These are phyloP conservation scores for Sericinus montela DNA, from an alignment of 2,888 invertebrate species.

Conservation along the genomic window DNA sequence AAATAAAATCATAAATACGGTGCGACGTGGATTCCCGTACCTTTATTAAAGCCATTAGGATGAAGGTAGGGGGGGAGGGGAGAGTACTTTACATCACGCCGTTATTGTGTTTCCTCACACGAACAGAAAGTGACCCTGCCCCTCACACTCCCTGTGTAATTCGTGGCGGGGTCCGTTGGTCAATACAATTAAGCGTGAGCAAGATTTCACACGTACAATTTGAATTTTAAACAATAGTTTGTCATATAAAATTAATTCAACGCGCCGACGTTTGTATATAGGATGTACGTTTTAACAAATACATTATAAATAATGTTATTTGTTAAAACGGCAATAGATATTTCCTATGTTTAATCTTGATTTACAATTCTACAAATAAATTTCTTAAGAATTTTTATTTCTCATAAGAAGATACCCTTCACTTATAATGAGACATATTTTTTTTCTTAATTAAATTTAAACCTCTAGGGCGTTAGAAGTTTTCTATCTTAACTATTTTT, in stretches of 20 bases:
- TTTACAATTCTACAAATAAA: too few species aligned
- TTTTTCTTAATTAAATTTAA: too few species aligned
- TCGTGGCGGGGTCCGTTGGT: conserved; percentile 52
- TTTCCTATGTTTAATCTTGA: too few species aligned
- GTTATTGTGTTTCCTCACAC: conserved; percentile 64
- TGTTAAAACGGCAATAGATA: too few species aligned
- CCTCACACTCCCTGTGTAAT: conserved; percentile 33
- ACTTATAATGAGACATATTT: too few species aligned
- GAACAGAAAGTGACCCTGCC: conserved; percentile 34
- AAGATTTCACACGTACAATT: conserved; percentile 76
- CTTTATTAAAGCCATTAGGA: conserved; percentile 76
- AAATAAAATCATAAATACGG: conserved; percentile 74
- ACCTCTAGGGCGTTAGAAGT: too few species aligned
- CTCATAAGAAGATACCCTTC: too few species aligned
- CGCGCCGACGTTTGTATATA: conserved; percentile 43
- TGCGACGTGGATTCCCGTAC: conserved; percentile 63
- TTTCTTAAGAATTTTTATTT: too few species aligned
- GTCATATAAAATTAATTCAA: conserved; percentile 77
- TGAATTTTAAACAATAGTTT: conserved; percentile 79
- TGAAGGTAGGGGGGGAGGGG: conserved; percentile 45
- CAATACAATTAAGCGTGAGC: conserved; percentile 72
- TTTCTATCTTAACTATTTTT: too few species aligned
- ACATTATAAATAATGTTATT: too few species aligned
- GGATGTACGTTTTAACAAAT: conserved; percentile 45
- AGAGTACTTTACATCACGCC: conserved; percentile 59